Conservation (phyloP, 2,888 invertebrate species). For the Lepidochitona cinerea region DNA sequence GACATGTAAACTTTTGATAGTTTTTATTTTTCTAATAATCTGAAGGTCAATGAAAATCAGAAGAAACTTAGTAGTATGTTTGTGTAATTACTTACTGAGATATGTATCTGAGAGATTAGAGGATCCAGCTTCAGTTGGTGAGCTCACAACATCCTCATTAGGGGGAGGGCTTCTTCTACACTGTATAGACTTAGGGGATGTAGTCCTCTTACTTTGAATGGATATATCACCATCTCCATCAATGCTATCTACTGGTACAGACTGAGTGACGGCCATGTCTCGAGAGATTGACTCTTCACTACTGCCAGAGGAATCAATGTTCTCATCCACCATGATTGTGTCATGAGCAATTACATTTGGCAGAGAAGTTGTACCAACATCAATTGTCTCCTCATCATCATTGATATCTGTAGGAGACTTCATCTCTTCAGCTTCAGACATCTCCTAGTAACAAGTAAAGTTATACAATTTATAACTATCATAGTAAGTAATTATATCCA, state of each 20-base stretch:
- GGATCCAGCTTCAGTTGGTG: not conserved
- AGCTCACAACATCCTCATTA: not conserved
- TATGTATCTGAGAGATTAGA: too few species aligned
- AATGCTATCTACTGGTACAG: not conserved
- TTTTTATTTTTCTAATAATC: too few species aligned
- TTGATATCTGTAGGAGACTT: not conserved
- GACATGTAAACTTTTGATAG: too few species aligned
- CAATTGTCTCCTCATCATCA: not conserved
- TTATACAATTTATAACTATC: too few species aligned
- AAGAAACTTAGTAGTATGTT: too few species aligned
- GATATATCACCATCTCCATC: not conserved
- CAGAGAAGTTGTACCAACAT: not conserved
- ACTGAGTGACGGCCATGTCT: not conserved
- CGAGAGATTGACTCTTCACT: not conserved
- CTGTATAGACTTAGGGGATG: not conserved
- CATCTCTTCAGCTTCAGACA: not conserved
- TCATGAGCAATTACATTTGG: not conserved
- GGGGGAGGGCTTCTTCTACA: not conserved
- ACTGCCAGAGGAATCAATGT: not conserved
- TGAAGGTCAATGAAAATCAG: too few species aligned
- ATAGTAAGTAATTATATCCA: too few species aligned
- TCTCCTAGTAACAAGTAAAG: not conserved
- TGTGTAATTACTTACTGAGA: too few species aligned
- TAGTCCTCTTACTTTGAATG: not conserved
- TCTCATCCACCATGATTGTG: not conserved